phyloP scores from a whole-genome alignment of 2,888 invertebrate species.

The Camptogramma bilineatum region DNA sequence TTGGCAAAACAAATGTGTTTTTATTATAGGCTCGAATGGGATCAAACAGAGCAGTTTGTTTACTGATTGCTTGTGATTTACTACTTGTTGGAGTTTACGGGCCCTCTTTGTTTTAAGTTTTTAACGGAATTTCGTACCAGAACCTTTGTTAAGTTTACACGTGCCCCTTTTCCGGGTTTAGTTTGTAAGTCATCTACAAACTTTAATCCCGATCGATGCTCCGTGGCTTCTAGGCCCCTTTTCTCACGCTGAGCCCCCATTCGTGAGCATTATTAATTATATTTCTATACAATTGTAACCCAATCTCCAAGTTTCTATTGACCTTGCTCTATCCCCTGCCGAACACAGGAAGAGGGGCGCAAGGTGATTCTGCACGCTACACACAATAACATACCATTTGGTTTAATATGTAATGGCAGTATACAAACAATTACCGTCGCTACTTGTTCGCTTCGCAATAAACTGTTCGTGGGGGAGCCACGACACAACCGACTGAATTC shows the following conservation, averaged over 20 bases:
- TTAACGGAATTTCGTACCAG: conserved; percentile 47
- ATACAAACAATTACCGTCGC: conserved; percentile 58
- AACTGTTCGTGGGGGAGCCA: conserved; percentile 53
- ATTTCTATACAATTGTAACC: conserved; percentile 51
- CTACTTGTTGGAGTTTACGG: conserved; percentile 49
- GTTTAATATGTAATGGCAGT: conserved; percentile 47
- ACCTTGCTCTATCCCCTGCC: conserved; percentile 61
- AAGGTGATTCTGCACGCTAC: conserved; percentile 59
- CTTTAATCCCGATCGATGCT: conserved; percentile 54
- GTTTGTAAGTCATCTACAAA: conserved; percentile 53
- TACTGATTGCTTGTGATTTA: conserved; percentile 63
- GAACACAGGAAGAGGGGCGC: conserved; percentile 57
- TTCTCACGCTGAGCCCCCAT: conserved; percentile 58
- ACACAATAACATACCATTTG: conserved; percentile 52
- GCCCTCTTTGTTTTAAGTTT: conserved; percentile 57
- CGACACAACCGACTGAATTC: conserved; percentile 56
- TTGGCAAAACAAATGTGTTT: conserved; percentile 35
- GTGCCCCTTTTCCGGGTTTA: conserved; percentile 49
- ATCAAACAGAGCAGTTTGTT: conserved; percentile 48
- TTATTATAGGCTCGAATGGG: conserved; percentile 36
- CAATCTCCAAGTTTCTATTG: conserved; percentile 54
- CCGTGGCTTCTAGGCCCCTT: conserved; percentile 47
- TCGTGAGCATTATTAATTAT: conserved; percentile 55
- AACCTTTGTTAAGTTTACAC: conserved; percentile 49
- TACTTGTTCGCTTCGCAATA: conserved; percentile 58